A percentile compares a stretch with the other conserved stretches of the same genome.
Evolutionary conservation across 2,797 vertebrate genomes (phyloP).

Genomic region (Rhabdophis nuchalis): DNA sequence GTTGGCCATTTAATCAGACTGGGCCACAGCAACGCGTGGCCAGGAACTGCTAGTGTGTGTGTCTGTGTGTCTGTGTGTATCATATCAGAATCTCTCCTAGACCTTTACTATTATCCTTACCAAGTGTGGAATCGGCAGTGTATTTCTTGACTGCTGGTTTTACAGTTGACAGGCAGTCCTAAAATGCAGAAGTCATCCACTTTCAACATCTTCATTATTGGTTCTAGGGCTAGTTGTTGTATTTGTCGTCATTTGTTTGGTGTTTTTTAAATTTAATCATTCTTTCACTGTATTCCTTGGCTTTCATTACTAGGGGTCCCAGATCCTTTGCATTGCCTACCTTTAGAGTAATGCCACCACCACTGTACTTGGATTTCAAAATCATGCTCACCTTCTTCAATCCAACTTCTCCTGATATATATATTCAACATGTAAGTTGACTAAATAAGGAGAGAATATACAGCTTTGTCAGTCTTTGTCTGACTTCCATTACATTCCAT

Average conservation of each 20-base stretch:
- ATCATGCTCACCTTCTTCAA: background rate
- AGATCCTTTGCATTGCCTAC: background rate
- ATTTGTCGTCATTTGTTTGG: background rate
- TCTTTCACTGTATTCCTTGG: background rate
- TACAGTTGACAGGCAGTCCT: background rate
- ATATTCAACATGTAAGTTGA: background rate
- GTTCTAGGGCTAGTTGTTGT: background rate
- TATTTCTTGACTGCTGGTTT: background rate
- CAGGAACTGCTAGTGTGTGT: too few relatives aligned
- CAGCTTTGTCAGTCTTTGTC: background rate
- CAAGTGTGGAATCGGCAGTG: background rate
- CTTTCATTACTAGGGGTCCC: background rate
- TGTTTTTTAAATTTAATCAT: background rate
- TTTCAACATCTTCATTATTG: background rate
- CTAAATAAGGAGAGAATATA: background rate
- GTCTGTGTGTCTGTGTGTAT: too few relatives aligned
- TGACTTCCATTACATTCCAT: background rate
- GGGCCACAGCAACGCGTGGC: too few relatives aligned
- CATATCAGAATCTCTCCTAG: background rate
- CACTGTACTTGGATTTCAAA: background rate
- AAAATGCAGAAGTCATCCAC: background rate
- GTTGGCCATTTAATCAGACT: too few relatives aligned
- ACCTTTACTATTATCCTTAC: background rate
- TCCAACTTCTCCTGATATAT: background rate
- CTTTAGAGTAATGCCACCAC: background rate